phyloP scores from a whole-genome alignment of 2,113 vertebrate species.

The Dolichallabes microphthalmus region DNA sequence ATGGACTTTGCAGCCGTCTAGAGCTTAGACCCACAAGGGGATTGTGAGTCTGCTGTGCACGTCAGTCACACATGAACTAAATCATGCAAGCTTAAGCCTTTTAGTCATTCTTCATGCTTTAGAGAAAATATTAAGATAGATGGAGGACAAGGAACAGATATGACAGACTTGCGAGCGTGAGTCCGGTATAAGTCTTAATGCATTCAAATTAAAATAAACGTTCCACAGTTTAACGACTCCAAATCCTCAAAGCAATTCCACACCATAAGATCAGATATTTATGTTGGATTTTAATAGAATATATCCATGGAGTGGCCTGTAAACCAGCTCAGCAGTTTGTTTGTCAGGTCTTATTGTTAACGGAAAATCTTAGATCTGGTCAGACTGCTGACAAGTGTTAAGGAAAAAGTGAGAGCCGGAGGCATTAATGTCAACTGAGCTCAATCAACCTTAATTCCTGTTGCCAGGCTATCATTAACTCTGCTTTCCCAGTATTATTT shows the following conservation, averaged over 20 bases:
- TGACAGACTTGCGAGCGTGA: conserved; percentile 40
- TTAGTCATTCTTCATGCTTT: conserved; percentile 43
- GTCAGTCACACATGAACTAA: conserved; percentile 65
- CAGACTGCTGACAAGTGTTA: conserved; percentile 51
- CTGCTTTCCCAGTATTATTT: conserved; percentile 36
- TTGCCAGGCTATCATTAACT: conserved; percentile 37
- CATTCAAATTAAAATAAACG: background rate
- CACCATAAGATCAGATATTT: background rate
- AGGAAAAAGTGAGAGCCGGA: conserved; percentile 38
- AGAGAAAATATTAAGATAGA: conserved; percentile 52
- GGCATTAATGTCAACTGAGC: conserved; percentile 46
- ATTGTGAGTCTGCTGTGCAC: conserved; percentile 56
- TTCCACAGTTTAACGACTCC: background rate
- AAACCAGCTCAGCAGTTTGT: conserved; percentile 11
- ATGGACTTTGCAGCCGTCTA: conserved; percentile 59
- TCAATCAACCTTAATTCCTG: conserved; percentile 54
- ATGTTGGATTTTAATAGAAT: background rate
- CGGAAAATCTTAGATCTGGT: conserved; percentile 40
- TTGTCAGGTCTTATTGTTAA: conserved; percentile 31
- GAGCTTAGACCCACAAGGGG: conserved; percentile 56
- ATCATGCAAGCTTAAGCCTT: conserved; percentile 50
- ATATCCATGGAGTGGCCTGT: no score
- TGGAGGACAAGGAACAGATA: conserved; percentile 35
- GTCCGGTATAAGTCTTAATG: conserved; percentile 9
- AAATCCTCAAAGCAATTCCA: background rate